A percentile compares a stretch with the other conserved stretches of the same genome.
Conservation (phyloP, 2,797 vertebrate genomes). For the Epinephelus awoara region DNA sequence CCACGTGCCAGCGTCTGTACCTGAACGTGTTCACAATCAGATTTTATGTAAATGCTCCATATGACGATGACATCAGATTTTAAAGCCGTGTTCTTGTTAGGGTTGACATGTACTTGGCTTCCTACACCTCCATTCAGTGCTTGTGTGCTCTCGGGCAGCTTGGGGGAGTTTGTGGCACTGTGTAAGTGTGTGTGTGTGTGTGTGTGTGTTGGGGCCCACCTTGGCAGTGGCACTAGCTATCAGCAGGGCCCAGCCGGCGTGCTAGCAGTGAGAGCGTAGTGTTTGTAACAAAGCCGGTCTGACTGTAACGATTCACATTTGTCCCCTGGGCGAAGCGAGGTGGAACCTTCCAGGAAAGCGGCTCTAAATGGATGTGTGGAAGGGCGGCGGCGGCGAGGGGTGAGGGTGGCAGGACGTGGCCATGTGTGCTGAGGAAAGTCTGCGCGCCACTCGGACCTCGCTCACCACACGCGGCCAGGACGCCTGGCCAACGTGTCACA, state of each 20-base stretch:
- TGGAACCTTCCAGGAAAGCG: slow-evolving; percentile 76
- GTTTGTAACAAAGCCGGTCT: slow-evolving; percentile 74
- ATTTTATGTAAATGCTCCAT: slow-evolving; percentile 6
- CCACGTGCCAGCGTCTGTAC: neutral
- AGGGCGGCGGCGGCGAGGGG: slow-evolving; percentile 16
- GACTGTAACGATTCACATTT: slow-evolving; percentile 73
- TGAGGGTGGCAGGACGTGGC: slow-evolving; percentile 30
- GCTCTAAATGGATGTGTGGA: slow-evolving; percentile 45
- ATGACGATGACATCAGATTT: slow-evolving; percentile 9
- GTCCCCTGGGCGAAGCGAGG: slow-evolving; percentile 73
- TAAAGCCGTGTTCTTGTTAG: slow-evolving; percentile 38
- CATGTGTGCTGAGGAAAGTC: slow-evolving; percentile 68
- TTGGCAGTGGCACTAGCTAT: slow-evolving; percentile 74
- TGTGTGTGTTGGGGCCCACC: slow-evolving; percentile 65
- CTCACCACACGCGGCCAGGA: slow-evolving; percentile 44
- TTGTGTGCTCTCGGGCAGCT: slow-evolving; percentile 60
- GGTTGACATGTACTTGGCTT: slow-evolving; percentile 73
- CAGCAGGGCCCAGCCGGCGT: slow-evolving; percentile 78
- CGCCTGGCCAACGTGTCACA: slow-evolving; percentile 48
- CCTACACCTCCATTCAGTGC: slow-evolving; percentile 58
- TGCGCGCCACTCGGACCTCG: slow-evolving; percentile 53
- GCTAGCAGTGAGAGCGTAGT: slow-evolving; percentile 72
- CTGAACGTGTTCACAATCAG: neutral
- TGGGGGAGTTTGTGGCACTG: slow-evolving; percentile 63
- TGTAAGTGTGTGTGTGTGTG: slow-evolving; percentile 35